Evolutionary conservation across 2,888 invertebrate species (phyloP), one percentile per base, ranked within the genome.

Genomic region (Drosophila putrida): DNA sequence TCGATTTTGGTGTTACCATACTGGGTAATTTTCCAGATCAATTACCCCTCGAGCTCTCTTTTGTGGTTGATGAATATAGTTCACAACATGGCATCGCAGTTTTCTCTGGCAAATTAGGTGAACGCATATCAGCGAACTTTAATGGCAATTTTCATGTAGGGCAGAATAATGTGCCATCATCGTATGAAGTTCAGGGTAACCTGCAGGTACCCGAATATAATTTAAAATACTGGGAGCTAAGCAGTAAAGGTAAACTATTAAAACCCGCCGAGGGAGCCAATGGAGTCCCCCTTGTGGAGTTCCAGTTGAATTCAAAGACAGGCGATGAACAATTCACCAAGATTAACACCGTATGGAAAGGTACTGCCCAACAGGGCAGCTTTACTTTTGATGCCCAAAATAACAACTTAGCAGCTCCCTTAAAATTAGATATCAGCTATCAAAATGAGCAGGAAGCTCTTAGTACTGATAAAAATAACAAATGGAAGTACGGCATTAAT

Each of bases 121-220:
- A 92, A 0, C 90, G 93, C 44, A 71, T 92, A 6, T 90, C 87
- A 15, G 82, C 91, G 2, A 94, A 93, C 47, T 1, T 93, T 0
- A 91, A 91, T 50, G 94, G 94, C 6, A 92, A 93, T 11, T 92
- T 88, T 47, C 91, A 93, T 47, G 36, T 91, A 1, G 88, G 80
- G 27, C 90, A 93, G 0, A 91, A 91, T 4, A 91, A 90, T 76
- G 31, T 28, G 4, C 84, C 90, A 0, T 94, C 94, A 31, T 88
- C 92, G 4, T 93, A 94, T n/a, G 94, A 94, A 31, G 69, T 92
- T 39, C 90, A 92, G 0, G 20, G 94, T 0, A 93, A 93, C 4
- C 8, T 95, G 0, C 93, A 93, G 20, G 89, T 95, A 25, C 95
- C 95, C 0, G 93, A 93, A 55, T 94, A 95, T 1, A 93, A 93